Conservation (phyloP, 2,113 vertebrate species). For the Campylomormyrus tamandua region DNA sequence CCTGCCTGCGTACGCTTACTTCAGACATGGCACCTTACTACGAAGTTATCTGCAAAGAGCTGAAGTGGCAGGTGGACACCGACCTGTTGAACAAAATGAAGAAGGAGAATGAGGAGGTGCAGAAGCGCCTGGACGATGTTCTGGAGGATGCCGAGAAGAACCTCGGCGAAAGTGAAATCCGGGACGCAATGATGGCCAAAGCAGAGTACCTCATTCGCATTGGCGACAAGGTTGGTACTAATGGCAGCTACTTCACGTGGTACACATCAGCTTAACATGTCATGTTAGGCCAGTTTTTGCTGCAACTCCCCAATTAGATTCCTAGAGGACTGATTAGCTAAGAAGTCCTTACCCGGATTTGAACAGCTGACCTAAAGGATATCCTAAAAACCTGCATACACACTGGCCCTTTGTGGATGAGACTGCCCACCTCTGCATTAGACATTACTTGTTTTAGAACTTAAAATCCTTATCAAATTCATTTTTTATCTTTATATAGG, state of each 20-base stretch:
- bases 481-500: conserved; percentile 54
- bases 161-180: conserved; percentile 89
- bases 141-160: conserved; percentile 92
- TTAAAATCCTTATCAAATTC: not conserved
- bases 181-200: conserved; percentile 96
- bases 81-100: conserved; percentile 88
- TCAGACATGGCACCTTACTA: conserved; percentile 94
- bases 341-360: no score
- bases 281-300: no score
- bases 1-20: conserved; percentile 12
- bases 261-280: not conserved
- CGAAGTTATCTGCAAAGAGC: conserved; percentile 82
- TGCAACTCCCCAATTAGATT: no score
- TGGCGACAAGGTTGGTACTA: conserved; percentile 78
- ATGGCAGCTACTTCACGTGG: not conserved
- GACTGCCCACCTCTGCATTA: not conserved
- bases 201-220: conserved; percentile 92
- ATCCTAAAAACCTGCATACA: no score
- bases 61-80: conserved; percentile 81
- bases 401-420: not conserved
- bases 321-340: no score
- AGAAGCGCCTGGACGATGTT: conserved; percentile 81
- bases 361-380: no score
- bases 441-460: not conserved
- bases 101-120: conserved; percentile 85